Percentiles rank a stretch among this genome's conserved stretches.
These are phyloP conservation scores for Caenorhabditis panamensis DNA, from an alignment of 2,888 invertebrate species.

Conservation along the genomic window DNA sequence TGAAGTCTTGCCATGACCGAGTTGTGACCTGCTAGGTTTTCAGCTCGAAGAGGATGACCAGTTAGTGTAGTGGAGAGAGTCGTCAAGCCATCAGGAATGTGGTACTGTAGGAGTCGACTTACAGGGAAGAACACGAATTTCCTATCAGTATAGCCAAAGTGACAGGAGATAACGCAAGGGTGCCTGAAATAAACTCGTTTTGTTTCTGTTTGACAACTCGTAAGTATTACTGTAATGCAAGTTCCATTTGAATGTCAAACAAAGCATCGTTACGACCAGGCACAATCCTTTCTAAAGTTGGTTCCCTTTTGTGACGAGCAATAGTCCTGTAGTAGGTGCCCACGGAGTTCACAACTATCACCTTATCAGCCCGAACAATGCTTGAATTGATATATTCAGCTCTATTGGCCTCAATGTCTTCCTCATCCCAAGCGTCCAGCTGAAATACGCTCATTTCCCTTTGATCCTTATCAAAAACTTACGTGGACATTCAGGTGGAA, in stretches of 20 bases:
- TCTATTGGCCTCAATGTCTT: conserved; percentile 77
- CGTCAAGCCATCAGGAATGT: conserved; percentile 76
- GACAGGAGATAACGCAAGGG: conserved; percentile 75
- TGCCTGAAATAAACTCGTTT: conserved; percentile 74
- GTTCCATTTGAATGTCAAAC: conserved; percentile 77
- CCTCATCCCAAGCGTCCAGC: conserved; percentile 78
- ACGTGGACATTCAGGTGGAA: conserved; percentile 76
- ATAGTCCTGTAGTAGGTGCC: conserved; percentile 74
- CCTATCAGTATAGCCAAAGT: conserved; percentile 76
- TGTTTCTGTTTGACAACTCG: no score
- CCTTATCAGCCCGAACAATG: conserved; percentile 77
- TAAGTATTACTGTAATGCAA: conserved; percentile 66
- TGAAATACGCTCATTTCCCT: conserved; percentile 52
- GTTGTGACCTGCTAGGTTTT: conserved; percentile 69
- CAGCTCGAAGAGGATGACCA: conserved; percentile 30
- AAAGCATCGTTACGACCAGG: conserved; percentile 71
- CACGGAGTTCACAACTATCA: conserved; percentile 79
- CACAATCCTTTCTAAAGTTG: conserved; percentile 67
- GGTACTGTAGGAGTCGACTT: conserved; percentile 76
- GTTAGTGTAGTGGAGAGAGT: conserved; percentile 64
- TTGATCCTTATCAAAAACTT: conserved; percentile 17
- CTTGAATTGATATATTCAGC: conserved; percentile 78
- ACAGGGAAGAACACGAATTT: conserved; percentile 74
- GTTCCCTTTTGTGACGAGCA: conserved; percentile 53
- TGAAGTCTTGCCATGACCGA: conserved; percentile 66